Percentiles rank a stretch among this genome's conserved stretches.
Conservation (phyloP, 2,888 invertebrate species). For the Meteorus colon region DNA sequence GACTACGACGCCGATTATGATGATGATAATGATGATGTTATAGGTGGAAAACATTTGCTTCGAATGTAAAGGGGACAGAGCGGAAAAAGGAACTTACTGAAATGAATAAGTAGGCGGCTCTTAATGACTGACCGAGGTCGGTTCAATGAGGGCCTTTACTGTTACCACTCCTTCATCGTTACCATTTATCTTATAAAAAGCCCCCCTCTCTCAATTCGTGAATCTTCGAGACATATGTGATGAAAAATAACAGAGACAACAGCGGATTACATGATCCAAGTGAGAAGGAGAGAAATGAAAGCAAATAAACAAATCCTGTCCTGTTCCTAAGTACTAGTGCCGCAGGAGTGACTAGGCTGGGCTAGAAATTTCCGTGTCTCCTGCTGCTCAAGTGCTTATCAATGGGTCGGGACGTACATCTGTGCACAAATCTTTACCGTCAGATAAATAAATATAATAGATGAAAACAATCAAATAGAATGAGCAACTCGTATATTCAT, state of each 20-base stretch:
- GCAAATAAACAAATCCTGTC: constrained; percentile 73
- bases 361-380: constrained; percentile 77
- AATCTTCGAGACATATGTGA: neutral
- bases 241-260: neutral
- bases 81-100: constrained; percentile 29
- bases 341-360: constrained; percentile 85
- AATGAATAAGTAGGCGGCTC: constrained; percentile 57
- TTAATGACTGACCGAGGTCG: constrained; percentile 66
- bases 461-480: constrained; percentile 36
- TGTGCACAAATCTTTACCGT: neutral
- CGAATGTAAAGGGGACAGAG: constrained; percentile 2
- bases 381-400: constrained; percentile 95
- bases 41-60: constrained; percentile 2
- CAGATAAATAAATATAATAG: constrained; percentile 26
- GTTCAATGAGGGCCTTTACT: constrained; percentile 63
- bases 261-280: neutral
- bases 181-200: constrained; percentile 28
- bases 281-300: neutral
- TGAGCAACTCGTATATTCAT: neutral
- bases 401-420: constrained; percentile 77
- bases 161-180: constrained; percentile 23
- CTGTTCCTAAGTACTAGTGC: constrained; percentile 95
- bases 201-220: neutral
- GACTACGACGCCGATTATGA: neutral
- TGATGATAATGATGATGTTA: neutral